These are phyloP conservation scores for Brachionus manjavacas DNA, from an alignment of 1,140 invertebrate genomes.

Conservation along the genomic window DNA sequence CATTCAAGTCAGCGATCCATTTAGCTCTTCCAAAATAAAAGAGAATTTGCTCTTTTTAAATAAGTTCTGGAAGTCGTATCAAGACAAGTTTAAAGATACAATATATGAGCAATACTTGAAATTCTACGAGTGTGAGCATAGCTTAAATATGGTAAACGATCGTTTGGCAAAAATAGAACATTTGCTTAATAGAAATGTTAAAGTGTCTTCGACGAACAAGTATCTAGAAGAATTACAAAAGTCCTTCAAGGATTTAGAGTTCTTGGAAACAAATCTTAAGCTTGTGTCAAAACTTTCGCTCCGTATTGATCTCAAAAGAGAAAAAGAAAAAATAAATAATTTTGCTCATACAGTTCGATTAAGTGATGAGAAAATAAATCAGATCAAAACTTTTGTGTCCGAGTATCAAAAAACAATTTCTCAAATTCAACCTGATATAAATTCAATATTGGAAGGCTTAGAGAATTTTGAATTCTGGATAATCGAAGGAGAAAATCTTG, in stretches of 20 bases:
- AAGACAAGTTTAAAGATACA: constrained; percentile 39
- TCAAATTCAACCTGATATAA: background rate
- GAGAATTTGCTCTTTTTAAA: background rate
- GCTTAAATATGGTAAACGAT: constrained; percentile 27
- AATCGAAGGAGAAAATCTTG: constrained; percentile 12
- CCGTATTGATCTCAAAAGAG: background rate
- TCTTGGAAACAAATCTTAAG: constrained; percentile 27
- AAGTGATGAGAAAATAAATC: background rate
- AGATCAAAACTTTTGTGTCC: background rate
- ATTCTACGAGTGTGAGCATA: constrained; percentile 39
- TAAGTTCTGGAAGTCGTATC: constrained; percentile 39
- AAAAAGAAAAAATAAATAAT: background rate
- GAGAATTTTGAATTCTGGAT: constrained; percentile 26
- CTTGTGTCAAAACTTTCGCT: background rate
- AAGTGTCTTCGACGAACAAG: background rate
- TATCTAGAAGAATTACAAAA: constrained; percentile 25
- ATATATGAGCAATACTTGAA: constrained; percentile 12
- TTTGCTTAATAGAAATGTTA: constrained; percentile 14
- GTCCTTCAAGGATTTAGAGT: constrained; percentile 7
- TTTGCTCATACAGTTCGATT: background rate
- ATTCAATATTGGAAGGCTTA: background rate
- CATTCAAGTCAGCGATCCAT: constrained; percentile 15
- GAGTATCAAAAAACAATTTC: background rate
- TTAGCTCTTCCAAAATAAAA: background rate
- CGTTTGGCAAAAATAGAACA: constrained; percentile 1